These are phyloP conservation scores for Acrossocheilus fasciatus DNA, from an alignment of 2,797 vertebrate genomes.

Conservation along the genomic window DNA sequence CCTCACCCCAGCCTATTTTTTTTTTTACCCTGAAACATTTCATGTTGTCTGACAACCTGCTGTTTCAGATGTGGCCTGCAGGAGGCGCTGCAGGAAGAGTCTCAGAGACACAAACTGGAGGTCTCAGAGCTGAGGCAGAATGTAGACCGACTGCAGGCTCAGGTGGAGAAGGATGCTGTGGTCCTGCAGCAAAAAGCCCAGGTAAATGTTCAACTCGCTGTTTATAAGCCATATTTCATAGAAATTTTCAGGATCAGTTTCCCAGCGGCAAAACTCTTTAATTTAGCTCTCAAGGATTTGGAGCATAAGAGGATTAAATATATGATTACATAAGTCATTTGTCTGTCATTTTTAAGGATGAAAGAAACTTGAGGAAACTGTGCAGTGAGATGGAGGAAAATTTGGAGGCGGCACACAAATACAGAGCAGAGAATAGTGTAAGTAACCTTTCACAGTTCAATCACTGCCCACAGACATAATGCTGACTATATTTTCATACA, in stretches of 20 bases:
- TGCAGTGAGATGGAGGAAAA: conserved; percentile 72
- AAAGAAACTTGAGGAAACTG: conserved; percentile 71
- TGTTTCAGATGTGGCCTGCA: conserved; percentile 81
- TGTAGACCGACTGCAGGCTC: conserved; percentile 71
- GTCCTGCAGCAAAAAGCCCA: conserved; percentile 81
- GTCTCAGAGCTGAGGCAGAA: conserved; percentile 75
- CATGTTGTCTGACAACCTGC: not conserved
- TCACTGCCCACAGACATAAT: not conserved
- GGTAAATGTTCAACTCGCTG: conserved; percentile 72
- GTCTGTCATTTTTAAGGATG: conserved; percentile 67
- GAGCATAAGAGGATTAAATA: not conserved
- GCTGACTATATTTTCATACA: not conserved
- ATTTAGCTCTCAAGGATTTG: not conserved
- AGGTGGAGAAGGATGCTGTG: conserved; percentile 77
- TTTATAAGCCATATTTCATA: not conserved
- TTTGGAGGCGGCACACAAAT: conserved; percentile 69
- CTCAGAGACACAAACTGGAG: conserved; percentile 66
- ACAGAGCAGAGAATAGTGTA: conserved; percentile 75
- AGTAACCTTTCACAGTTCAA: conserved; percentile 36
- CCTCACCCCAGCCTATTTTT: not conserved
- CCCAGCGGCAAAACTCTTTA: no score
- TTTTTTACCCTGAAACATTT: not conserved
- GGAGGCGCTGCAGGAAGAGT: conserved; percentile 74
- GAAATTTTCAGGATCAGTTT: not conserved
- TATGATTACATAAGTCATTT: not conserved